Base-by-base conservation (phyloP, 2,113 vertebrate genomes). In the Ptychochromis oligacanthus region DNA sequence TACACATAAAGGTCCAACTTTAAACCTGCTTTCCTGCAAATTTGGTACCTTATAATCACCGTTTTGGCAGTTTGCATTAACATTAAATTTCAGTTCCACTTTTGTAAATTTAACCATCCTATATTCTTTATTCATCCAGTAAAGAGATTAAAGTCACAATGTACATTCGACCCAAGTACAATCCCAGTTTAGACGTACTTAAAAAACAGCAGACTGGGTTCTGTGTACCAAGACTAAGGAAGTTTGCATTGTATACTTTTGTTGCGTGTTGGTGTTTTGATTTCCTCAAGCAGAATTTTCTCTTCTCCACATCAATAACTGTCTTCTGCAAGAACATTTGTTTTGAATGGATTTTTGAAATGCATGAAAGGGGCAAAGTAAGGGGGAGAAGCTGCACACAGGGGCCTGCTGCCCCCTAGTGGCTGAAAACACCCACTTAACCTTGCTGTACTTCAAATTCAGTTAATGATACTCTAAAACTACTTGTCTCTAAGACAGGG, bases 321-420 rank as follows among this genome's bases (percentile, higher is more conserved):
- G 14, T 31, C 43, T 65, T 56, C 24, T 31, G 57, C 6, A 20
- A 20, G 4, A 60, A 34, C 14, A 55, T 60, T 7, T 67, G 54
- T 11, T 58, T 52, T 65, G 28, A 40, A 38, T 65, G 1, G 49
- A n/a, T 4, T 70, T 54, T 54, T 55, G 34, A 77, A 72, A 55
- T 4, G 1, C 34, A 24, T 2, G 59, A 81, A 64, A 77, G 20
- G 0, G 24, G 38, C 6, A 49, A 15, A 31, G 28, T 34, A 5
- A 70, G 13, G 14, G 5, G 52, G 24, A 54, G 14, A 54, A 22
- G n/a, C 28, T 8, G 40, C 60, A 22, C 22, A 57, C 4, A 14
- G 52, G 56, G n/a, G 31, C 13, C 54, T 52, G 31, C 77, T 83
- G 83, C 81, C 78, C 65, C 40, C 75, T 64, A 49, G 81, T 75